Evolutionary conservation across 30 jellyfish, hydroid and myxozoan species (phyloP).

Genomic region (Aurelia aurita complex sp. Pacific): DNA sequence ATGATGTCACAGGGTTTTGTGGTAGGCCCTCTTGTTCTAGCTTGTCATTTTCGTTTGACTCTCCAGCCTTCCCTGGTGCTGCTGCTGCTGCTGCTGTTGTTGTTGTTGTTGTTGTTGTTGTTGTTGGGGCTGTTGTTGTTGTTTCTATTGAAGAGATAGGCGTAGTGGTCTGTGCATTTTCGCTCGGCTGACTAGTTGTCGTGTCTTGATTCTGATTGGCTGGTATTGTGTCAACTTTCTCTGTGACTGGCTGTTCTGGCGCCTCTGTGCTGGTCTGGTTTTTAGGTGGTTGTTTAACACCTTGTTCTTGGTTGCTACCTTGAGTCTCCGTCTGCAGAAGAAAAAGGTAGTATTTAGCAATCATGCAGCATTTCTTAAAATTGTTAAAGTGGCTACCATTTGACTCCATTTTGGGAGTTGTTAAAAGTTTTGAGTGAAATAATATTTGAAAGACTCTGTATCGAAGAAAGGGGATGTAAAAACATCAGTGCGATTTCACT

Average conservation of each 20-base stretch:
- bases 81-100: no score
- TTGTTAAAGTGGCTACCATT: no score
- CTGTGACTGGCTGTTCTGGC: constrained; percentile 67
- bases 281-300: constrained; percentile 25
- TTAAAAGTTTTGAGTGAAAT: no score
- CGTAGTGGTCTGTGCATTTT: constrained; percentile 21
- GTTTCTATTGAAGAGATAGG: not conserved
- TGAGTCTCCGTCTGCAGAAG: constrained; percentile 1
- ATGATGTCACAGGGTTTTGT: not conserved
- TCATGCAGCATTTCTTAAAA: not conserved
- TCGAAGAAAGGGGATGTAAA: no score
- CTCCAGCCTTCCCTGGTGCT: not conserved
- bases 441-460: no score
- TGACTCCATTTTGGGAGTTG: no score
- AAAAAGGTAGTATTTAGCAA: not conserved
- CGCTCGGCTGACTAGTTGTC: not conserved
- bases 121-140: constrained; percentile 15
- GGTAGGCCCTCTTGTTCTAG: constrained; percentile 11
- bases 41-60: not conserved
- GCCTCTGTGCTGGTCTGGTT: constrained; percentile 34
- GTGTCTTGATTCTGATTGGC: constrained; percentile 35
- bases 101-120: not conserved
- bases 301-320: not conserved
- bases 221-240: constrained; percentile 31
- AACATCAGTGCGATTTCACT: no score